phyloP scores from a whole-genome alignment of 2,888 invertebrate genomes.

The Myopa testacea region DNA sequence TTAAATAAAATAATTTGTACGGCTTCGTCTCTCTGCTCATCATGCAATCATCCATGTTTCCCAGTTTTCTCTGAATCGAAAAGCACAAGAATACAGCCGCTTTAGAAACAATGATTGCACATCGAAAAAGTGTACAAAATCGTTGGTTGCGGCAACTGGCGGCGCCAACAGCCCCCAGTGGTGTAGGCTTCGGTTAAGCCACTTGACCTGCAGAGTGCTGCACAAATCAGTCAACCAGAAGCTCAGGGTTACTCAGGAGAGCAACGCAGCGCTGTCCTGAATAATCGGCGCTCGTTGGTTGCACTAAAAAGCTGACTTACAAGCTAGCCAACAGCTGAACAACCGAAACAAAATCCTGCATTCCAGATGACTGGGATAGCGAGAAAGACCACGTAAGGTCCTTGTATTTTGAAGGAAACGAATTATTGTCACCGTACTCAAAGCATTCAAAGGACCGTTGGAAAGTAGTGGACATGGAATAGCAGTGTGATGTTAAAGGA shows the following conservation, averaged over 20 bases:
- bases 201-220: conserved; percentile 39
- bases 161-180: conserved; percentile 45
- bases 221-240: conserved; percentile 22
- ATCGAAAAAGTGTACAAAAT: background rate
- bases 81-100: no score
- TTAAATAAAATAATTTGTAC: no score
- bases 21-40: no score
- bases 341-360: background rate
- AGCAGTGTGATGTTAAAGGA: no score
- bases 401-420: background rate
- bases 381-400: background rate
- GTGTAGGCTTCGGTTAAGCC: conserved; percentile 43
- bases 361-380: background rate
- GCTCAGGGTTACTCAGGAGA: background rate
- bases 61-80: no score
- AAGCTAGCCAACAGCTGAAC: background rate
- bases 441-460: background rate
- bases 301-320: background rate
- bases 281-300: conserved; percentile 10
- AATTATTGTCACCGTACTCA: no score
- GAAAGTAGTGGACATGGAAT: no score
- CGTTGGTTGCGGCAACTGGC: conserved; percentile 33
- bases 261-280: conserved; percentile 7
- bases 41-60: no score
- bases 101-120: background rate